Percentiles rank a stretch among this genome's conserved stretches.
phyloP scores from a whole-genome alignment of 2,797 vertebrate genomes.

The Ctenochaetus hawaiiensis region DNA sequence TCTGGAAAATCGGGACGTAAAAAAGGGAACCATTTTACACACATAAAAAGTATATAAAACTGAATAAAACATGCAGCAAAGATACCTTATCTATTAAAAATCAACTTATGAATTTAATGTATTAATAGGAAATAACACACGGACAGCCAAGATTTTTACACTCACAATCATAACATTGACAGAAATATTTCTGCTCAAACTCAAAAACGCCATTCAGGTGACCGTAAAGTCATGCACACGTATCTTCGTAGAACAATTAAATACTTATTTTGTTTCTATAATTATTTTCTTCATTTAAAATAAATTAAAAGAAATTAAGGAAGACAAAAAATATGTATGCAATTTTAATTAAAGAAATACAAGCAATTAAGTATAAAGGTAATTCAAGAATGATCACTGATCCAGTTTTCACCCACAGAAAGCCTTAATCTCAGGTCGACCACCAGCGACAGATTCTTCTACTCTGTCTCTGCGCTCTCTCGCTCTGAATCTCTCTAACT shows the following conservation, averaged over 20 bases:
- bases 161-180: background rate
- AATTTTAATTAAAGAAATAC: constrained; percentile 14
- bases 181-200: constrained; percentile 23
- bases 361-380: background rate
- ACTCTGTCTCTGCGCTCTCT: constrained; percentile 58
- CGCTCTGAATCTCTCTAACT: constrained; percentile 71
- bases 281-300: constrained; percentile 20
- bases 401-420: constrained; percentile 30
- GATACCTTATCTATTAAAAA: background rate
- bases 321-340: background rate
- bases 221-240: constrained; percentile 12
- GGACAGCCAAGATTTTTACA: background rate
- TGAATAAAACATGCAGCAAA: background rate
- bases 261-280: background rate
- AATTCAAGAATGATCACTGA: constrained; percentile 7
- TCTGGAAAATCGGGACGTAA: background rate
- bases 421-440: constrained; percentile 55
- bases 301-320: background rate
- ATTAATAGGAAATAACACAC: background rate
- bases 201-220: constrained; percentile 10
- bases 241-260: background rate
- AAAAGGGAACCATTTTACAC: background rate
- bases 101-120: background rate
- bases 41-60: background rate
- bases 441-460: constrained; percentile 62